Percentiles rank a stretch among this genome's conserved stretches.
These are phyloP conservation scores for Oxygymnocypris stewartii DNA, from an alignment of 2,113 vertebrate species.

Conservation along the genomic window DNA sequence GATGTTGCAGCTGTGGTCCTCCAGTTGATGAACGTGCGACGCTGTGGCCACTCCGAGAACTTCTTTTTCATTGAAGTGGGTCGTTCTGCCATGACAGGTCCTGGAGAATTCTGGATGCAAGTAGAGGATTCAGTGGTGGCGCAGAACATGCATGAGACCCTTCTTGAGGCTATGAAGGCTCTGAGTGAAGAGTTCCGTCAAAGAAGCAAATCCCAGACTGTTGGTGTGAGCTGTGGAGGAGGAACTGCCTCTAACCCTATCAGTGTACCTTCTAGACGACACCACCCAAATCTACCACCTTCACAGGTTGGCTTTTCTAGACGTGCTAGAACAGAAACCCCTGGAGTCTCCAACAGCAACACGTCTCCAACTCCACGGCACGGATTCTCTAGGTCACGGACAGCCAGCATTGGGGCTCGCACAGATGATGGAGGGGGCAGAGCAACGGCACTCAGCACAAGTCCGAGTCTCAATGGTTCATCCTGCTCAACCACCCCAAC, in stretches of 20 bases:
- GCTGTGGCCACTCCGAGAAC: conserved; percentile 82
- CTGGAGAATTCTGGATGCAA: conserved; percentile 86
- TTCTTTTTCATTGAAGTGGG: conserved; percentile 87
- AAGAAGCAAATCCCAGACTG: conserved; percentile 79
- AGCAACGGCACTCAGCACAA: conserved; percentile 73
- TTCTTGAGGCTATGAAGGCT: conserved; percentile 83
- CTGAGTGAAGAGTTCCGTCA: conserved; percentile 83
- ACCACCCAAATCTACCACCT: conserved; percentile 70
- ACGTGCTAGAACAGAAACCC: conserved; percentile 76
- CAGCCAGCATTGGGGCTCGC: conserved; percentile 75
- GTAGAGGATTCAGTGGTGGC: conserved; percentile 81
- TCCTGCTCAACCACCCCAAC: conserved; percentile 79
- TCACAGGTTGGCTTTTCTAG: conserved; percentile 76
- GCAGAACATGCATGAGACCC: conserved; percentile 84
- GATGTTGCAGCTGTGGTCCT: conserved; percentile 79
- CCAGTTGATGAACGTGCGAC: conserved; percentile 82
- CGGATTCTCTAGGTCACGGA: conserved; percentile 73
- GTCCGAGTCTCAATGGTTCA: conserved; percentile 76
- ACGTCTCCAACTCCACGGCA: conserved; percentile 74
- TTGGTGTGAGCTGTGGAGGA: conserved; percentile 74
- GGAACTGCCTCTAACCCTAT: conserved; percentile 81
- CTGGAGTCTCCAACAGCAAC: conserved; percentile 73
- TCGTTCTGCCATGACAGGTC: conserved; percentile 77
- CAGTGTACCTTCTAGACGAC: conserved; percentile 71
- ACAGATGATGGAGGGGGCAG: conserved; percentile 70